Percentiles rank a stretch among this genome's conserved stretches.
Evolutionary conservation across 2,797 vertebrate species (phyloP).

Genomic region (Enteromius treurensis): DNA sequence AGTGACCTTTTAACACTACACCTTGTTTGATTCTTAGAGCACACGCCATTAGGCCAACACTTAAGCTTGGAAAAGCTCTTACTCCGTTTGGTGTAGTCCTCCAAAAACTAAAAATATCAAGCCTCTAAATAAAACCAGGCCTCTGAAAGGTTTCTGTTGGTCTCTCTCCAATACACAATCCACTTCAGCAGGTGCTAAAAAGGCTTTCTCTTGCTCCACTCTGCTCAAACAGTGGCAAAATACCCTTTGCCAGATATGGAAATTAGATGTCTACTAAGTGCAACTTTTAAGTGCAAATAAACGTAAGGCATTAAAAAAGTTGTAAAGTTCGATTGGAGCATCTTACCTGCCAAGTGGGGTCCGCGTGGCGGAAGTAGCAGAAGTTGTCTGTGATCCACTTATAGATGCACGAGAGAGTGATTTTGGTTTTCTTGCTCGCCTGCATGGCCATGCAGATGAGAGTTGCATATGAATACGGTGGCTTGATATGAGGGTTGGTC

Average conservation of each 20-base stretch:
- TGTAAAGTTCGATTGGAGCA: background rate
- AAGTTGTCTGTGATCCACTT: constrained; percentile 98
- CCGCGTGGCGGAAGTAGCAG: constrained; percentile 94
- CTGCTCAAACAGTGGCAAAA: constrained; percentile 30
- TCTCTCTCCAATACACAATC: constrained; percentile 72
- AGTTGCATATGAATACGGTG: constrained; percentile 93
- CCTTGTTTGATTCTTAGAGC: constrained; percentile 12
- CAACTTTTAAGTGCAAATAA: constrained; percentile 11
- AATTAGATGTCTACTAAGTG: constrained; percentile 7
- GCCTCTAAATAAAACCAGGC: constrained; percentile 41
- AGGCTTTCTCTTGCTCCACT: constrained; percentile 4
- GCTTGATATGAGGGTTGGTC: constrained; percentile 88
- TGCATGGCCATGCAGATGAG: constrained; percentile 99
- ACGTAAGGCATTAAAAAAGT: background rate
- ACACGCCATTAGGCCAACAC: constrained; percentile 41
- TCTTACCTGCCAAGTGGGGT: constrained; percentile 97
- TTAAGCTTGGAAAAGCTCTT: constrained; percentile 49
- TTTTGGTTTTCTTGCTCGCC: constrained; percentile 90
- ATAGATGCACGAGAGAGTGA: constrained; percentile 95
- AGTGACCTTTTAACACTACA: background rate
- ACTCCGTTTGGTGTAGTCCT: constrained; percentile 29
- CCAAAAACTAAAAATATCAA: constrained; percentile 54
- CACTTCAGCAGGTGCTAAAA: constrained; percentile 46
- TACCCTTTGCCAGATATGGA: constrained; percentile 4
- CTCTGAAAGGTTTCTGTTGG: constrained; percentile 57